Base-by-base conservation (phyloP, 2,113 vertebrate species). In the Python bivittatus region DNA sequence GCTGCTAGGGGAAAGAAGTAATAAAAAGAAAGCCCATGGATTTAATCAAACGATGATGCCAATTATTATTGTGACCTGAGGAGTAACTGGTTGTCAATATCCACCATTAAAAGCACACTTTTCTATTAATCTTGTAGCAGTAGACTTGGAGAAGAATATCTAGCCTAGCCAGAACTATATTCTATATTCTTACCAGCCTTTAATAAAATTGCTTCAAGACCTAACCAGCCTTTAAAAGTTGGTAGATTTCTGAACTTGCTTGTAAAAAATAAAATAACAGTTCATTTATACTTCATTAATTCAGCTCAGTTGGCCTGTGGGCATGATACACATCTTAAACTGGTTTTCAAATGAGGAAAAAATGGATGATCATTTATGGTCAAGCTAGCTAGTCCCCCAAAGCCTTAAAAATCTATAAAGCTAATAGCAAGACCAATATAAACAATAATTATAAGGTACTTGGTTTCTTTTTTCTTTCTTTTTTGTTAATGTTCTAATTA, bases 281-380 rank as follows among this genome's bases (percentile, higher is more conserved):
- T 72, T 92, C 68, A 84, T 89, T 92, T 89, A 89, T 58, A n/a
- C 68, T 84, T 92, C 68, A 89, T 89, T 89, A 92, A 92, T 92
- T 89, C 87, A 84, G 68, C 54, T 92, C 3, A 27, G 56, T 84
- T 92, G 87, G 87, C 87, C 91, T 89, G 42, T 84, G 87, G 91
- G 72, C 56, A 84, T 52, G 42, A 4, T 61, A 58, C 2, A 0
- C 42, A 92, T 88, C 56, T 92, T 88, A 84, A 92, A 92, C 52
- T 88, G 68, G 38, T 61, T 88, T 88, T 88, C 42, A 88, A 88
- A 53, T 9, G 6, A 25, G 48, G n/a, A 83, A 52, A 86, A 44
- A 92, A 79, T 11, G 48, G 85, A 17, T 92, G 23, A 20, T 88
- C 12, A 6, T 92, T 92, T 84, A 92, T 92, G 91, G 86, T 88